Evolutionary conservation across 2,113 vertebrate genomes (phyloP), one percentile per base, ranked within the genome.

Genomic region (Nannobrachium achirus): DNA sequence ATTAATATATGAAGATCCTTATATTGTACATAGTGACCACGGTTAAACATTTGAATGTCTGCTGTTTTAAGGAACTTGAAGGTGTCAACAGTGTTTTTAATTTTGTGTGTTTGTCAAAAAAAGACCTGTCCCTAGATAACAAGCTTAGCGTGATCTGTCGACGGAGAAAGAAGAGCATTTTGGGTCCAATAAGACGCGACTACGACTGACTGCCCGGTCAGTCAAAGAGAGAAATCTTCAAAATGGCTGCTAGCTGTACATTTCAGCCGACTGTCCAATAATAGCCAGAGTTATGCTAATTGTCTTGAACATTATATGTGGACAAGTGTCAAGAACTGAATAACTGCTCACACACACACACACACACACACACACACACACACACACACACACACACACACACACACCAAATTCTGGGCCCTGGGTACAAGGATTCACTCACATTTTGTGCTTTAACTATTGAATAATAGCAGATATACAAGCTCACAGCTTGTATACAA

Each of bases 1-100:
- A 86, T 88, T 89, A 90, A 91, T 92, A 91, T 92, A 91, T 93
- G 81, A 87, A 92, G 84, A 88, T 88, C 69, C 80, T 84, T 92
- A 78, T 91, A 89, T 92, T 91, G 91, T 93, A 93, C 58, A 90
- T 86, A 90, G 76, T 65, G 66, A 79, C 65, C 75, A 65, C 77
- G 58, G 76, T 78, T 85, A 82, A 82, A 80, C 25, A 66, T 25
- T 15, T 79, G 89, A 92, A 91, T 88, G 88, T 85, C 84, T 88
- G 82, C 75, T 71, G 84, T 84, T 79, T 84, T 82, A 83, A 79
- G 79, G 82, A 83, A 74, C 55, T 60, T 68, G 66, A 73, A 77
- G 78, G 88, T 70, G 77, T 75, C 69, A 33, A 76, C 18, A n/a
- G 83, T 82, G 76, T 88, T 73, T 80, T 83, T 33, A 69, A 76